Conservation (phyloP, 1,140 invertebrate genomes). For the Drosophila ananassae region DNA sequence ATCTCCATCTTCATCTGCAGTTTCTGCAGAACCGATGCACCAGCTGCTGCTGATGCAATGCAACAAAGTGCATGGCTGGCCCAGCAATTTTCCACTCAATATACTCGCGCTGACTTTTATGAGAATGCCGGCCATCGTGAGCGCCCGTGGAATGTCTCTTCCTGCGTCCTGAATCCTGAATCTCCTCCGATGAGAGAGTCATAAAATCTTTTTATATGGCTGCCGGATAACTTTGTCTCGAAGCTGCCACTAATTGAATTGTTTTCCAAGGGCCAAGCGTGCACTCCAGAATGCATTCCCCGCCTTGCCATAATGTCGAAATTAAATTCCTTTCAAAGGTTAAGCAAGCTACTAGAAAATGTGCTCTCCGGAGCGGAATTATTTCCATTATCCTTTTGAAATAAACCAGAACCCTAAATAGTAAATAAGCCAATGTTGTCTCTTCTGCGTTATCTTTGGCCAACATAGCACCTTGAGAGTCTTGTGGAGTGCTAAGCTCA, state of each 20-base stretch:
- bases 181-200: slow-evolving; percentile 37
- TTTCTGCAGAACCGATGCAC: background rate
- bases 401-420: no score
- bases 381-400: no score
- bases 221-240: slow-evolving; percentile 52
- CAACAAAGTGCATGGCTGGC: slow-evolving; percentile 51
- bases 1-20: background rate
- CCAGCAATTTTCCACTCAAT: slow-evolving; percentile 68
- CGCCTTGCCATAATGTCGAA: slow-evolving; percentile 13
- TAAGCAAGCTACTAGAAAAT: slow-evolving; percentile 2
- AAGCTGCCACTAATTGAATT: slow-evolving; percentile 65
- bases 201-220: slow-evolving; percentile 64
- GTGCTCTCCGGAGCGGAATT: background rate
- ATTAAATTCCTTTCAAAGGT: slow-evolving; percentile 16
- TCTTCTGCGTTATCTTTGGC: background rate
- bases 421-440: no score
- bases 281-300: slow-evolving; percentile 16
- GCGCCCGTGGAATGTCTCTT: slow-evolving; percentile 14
- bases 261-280: slow-evolving; percentile 32
- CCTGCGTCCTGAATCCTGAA: slow-evolving; percentile 14
- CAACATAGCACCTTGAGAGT: background rate
- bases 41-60: slow-evolving; percentile 28
- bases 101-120: slow-evolving; percentile 59
- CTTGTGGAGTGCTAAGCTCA: no score
- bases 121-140: slow-evolving; percentile 19